Conservation (phyloP, 1,140 invertebrate species). For the Gonatopus flavifemur region DNA sequence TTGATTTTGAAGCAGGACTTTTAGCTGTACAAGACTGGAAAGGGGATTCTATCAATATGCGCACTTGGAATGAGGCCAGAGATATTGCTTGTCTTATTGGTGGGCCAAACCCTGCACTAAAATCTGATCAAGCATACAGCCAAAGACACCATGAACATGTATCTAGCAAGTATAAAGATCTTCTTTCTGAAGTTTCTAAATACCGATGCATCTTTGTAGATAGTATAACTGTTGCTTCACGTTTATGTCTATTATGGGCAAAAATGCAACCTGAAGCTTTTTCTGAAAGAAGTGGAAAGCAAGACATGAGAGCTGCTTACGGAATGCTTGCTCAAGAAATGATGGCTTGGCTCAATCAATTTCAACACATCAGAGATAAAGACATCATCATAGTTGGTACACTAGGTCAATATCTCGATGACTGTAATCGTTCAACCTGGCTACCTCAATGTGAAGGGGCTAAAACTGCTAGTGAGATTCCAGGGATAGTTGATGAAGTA, state of each 20-base stretch:
- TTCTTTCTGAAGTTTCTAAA: slow-evolving; percentile 3
- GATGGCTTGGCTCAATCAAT: slow-evolving; percentile 16
- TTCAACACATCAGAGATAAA: slow-evolving; percentile 16
- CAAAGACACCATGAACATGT: too few relatives aligned
- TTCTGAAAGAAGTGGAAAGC: slow-evolving; percentile 1
- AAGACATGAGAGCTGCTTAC: slow-evolving; percentile 4
- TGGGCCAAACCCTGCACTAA: too few relatives aligned
- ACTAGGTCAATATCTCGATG: slow-evolving; percentile 4
- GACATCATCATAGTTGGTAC: slow-evolving; percentile 15
- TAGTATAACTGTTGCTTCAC: not conserved
- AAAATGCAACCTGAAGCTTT: slow-evolving; percentile 2
- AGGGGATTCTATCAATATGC: too few relatives aligned
- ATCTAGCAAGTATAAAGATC: too few relatives aligned
- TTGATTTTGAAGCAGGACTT: too few relatives aligned
- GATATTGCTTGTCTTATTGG: too few relatives aligned
- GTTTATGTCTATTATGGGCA: slow-evolving; percentile 1
- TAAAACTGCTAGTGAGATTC: slow-evolving; percentile 2
- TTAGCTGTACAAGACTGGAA: too few relatives aligned
- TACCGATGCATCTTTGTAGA: slow-evolving; percentile 1
- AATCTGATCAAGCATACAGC: too few relatives aligned
- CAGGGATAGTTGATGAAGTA: too few relatives aligned
- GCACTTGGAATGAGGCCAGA: too few relatives aligned
- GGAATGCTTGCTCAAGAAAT: slow-evolving; percentile 15
- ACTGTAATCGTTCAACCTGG: not conserved
- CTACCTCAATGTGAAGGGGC: slow-evolving; percentile 3